These are phyloP conservation scores for Callaeas wilsoni DNA, from an alignment of 2,113 vertebrate genomes.

Conservation along the genomic window DNA sequence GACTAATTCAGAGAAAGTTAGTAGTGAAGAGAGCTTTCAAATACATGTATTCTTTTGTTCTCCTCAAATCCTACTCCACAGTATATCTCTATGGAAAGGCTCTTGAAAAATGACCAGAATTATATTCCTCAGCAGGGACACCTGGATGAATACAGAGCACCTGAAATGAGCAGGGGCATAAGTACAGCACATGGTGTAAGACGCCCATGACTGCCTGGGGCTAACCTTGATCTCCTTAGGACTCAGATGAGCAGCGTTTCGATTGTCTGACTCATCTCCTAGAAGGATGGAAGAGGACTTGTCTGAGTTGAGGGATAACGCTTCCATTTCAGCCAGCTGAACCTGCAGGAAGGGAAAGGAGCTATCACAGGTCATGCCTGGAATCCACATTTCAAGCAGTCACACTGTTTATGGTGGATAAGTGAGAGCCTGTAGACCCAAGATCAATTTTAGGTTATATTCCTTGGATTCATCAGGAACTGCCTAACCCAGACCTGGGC, in stretches of 20 bases:
- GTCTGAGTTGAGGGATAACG: slow-evolving; percentile 91
- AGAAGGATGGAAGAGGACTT: slow-evolving; percentile 90
- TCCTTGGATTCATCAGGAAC: background rate
- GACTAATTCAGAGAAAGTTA: background rate
- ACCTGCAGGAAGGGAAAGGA: slow-evolving; percentile 73
- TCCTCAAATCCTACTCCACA: background rate
- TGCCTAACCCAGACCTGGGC: slow-evolving; percentile 20
- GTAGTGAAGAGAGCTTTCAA: background rate
- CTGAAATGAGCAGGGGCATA: background rate
- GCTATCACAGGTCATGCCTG: background rate
- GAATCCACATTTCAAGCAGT: background rate
- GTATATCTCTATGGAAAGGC: background rate
- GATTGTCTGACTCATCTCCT: slow-evolving; percentile 90
- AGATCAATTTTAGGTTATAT: slow-evolving; percentile 33
- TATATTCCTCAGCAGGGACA: background rate
- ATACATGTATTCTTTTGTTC: background rate
- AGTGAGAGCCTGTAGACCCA: slow-evolving; percentile 32
- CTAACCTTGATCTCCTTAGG: slow-evolving; percentile 81
- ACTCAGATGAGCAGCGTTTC: slow-evolving; percentile 75
- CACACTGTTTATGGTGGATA: slow-evolving; percentile 12
- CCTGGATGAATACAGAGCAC: background rate
- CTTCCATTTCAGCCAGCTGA: slow-evolving; percentile 95
- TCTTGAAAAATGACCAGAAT: background rate
- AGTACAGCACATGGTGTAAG: background rate
- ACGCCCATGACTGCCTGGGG: background rate